Percentiles rank a stretch among this genome's conserved stretches.
These are phyloP conservation scores for Micropoecilia bifurca DNA, from an alignment of 2,797 vertebrate species.

Conservation along the genomic window DNA sequence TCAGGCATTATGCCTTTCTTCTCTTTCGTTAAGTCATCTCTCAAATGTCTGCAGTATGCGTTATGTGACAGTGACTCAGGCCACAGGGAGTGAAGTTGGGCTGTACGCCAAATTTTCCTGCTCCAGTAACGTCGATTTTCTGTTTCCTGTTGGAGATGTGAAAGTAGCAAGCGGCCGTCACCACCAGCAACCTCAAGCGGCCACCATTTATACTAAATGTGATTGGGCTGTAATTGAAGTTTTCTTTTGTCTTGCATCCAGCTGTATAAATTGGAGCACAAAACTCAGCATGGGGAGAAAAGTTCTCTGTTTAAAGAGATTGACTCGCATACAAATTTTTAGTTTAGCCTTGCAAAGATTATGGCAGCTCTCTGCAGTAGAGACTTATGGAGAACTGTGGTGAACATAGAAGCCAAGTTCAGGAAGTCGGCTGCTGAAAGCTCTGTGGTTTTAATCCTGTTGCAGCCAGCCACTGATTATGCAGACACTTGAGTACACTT, in stretches of 20 bases:
- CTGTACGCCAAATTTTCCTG: conserved; percentile 60
- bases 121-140: conserved; percentile 50
- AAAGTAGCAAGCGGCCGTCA: conserved; percentile 42
- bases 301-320: conserved; percentile 58
- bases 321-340: conserved; percentile 58
- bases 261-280: conserved; percentile 45
- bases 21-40: conserved; percentile 60
- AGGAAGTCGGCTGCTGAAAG: conserved; percentile 67
- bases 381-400: conserved; percentile 39
- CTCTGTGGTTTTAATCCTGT: conserved; percentile 72
- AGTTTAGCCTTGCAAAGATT: conserved; percentile 64
- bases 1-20: conserved; percentile 47
- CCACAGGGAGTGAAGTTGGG: conserved; percentile 38
- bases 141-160: conserved; percentile 55
- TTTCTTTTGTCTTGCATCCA: conserved; percentile 40
- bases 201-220: conserved; percentile 41
- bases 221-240: conserved; percentile 50
- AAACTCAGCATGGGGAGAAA: conserved; percentile 46
- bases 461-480: conserved; percentile 61
- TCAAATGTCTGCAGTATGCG: conserved; percentile 60
- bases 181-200: conserved; percentile 37
- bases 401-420: conserved; percentile 64
- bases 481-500: conserved; percentile 71
- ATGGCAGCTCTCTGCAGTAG: conserved; percentile 48
- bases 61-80: conserved; percentile 65